A percentile compares a stretch with the other conserved stretches of the same genome.
phyloP scores from a whole-genome alignment of 2,888 invertebrate genomes.

The Ochropleura plecta region DNA sequence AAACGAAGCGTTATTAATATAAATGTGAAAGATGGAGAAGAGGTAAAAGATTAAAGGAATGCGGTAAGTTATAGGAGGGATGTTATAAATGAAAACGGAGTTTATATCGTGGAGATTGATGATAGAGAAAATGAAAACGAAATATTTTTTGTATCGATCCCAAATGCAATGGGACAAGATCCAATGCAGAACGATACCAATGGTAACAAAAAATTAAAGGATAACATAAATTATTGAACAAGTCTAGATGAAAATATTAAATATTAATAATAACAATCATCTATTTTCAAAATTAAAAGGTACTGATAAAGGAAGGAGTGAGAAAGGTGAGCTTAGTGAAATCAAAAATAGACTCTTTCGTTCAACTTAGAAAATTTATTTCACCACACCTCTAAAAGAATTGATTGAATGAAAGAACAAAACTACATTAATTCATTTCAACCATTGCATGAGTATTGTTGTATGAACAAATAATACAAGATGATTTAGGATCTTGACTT shows the following conservation, averaged over 20 bases:
- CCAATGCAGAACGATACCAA: neutral
- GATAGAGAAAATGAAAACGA: too few relatives aligned
- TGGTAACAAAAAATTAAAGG: neutral
- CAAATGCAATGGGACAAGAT: neutral
- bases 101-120: neutral
- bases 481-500: neutral
- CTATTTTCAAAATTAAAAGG: slow-evolving; percentile 59
- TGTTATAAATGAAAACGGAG: neutral
- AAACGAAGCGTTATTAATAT: neutral
- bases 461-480: neutral
- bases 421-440: neutral
- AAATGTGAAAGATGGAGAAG: neutral
- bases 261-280: neutral
- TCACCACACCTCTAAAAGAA: neutral
- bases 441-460: slow-evolving; percentile 10
- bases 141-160: neutral
- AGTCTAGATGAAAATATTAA: neutral
- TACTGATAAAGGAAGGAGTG: slow-evolving; percentile 63
- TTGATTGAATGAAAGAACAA: neutral
- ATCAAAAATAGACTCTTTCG: slow-evolving; percentile 11
- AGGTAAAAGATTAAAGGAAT: neutral
- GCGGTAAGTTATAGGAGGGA: neutral
- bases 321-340: slow-evolving; percentile 63
- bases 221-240: neutral
- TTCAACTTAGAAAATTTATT: slow-evolving; percentile 1